phyloP scores from a whole-genome alignment of 2,113 vertebrate genomes.

The Hypomesus transpacificus region DNA sequence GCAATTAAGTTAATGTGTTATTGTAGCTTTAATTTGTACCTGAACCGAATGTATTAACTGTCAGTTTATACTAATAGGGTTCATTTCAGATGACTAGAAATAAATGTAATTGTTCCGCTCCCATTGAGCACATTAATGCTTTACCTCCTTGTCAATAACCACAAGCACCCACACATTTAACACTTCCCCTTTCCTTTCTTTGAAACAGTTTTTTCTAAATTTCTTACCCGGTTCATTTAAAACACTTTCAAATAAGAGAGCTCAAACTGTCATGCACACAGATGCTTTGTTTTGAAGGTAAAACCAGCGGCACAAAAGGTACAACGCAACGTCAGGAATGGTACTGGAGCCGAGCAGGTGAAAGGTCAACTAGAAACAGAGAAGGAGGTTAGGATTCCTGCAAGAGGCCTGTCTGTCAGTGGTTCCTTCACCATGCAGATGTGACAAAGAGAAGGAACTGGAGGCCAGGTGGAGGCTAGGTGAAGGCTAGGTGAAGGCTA shows the following conservation, averaged over 20 bases:
- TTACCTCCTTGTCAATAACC: slow-evolving; percentile 13
- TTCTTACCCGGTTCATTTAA: no score
- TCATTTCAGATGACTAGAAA: slow-evolving; percentile 16
- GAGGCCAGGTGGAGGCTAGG: no score
- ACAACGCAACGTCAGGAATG: not conserved
- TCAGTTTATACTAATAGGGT: slow-evolving; percentile 47
- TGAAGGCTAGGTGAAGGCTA: no score
- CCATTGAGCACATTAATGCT: slow-evolving; percentile 17
- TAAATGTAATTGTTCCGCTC: slow-evolving; percentile 15
- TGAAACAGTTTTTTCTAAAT: not conserved
- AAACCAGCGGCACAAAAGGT: not conserved
- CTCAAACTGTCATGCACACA: no score
- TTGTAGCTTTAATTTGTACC: slow-evolving; percentile 31
- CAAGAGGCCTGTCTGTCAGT: no score
- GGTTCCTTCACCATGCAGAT: slow-evolving; percentile 65
- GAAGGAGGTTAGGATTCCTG: no score
- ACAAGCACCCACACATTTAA: not conserved
- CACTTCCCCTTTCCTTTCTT: not conserved
- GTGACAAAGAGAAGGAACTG: slow-evolving; percentile 48
- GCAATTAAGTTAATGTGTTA: slow-evolving; percentile 60
- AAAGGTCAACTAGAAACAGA: slow-evolving; percentile 18
- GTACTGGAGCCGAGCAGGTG: not conserved
- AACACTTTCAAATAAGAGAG: no score
- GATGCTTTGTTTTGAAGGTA: no score
- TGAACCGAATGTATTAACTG: slow-evolving; percentile 49